Evolutionary conservation across 2,113 vertebrate genomes (phyloP).

Genomic region (Panthera uncia): DNA sequence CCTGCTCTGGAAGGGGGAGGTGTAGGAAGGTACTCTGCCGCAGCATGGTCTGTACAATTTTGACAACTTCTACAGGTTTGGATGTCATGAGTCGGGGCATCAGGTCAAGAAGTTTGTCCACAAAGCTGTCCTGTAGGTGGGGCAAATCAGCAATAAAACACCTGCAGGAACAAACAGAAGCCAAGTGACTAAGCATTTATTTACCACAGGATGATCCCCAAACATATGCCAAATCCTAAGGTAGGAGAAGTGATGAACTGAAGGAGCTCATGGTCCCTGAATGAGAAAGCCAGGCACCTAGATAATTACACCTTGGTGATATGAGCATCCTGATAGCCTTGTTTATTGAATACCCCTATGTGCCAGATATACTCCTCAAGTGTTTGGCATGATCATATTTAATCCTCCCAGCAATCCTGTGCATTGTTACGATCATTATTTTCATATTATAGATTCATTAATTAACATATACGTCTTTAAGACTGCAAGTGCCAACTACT

Average conservation of each 20-base stretch:
- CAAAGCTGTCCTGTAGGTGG: conserved; percentile 95
- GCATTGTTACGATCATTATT: neutral
- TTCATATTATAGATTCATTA: neutral
- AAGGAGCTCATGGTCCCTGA: neutral
- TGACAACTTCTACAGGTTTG: conserved; percentile 93
- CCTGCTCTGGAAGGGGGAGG: conserved; percentile 93
- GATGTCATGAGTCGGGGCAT: conserved; percentile 95
- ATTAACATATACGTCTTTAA: conserved; percentile 13
- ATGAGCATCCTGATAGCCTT: neutral
- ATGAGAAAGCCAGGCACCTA: neutral
- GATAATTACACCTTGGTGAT: neutral
- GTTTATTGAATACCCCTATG: neutral
- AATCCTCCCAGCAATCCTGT: neutral
- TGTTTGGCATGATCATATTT: neutral
- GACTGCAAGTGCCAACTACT: neutral
- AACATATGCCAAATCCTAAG: neutral
- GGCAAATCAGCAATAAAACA: conserved; percentile 93
- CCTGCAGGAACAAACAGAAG: conserved; percentile 80
- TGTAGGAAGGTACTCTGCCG: conserved; percentile 93
- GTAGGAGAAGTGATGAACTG: neutral
- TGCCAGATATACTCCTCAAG: neutral
- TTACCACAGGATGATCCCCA: neutral
- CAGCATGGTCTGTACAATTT: conserved; percentile 94
- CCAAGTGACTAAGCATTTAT: neutral
- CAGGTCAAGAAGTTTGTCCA: conserved; percentile 94